Percentiles rank a stretch among this genome's conserved stretches.
phyloP scores from a whole-genome alignment of 2,888 invertebrate species.

The Euproctis similis region DNA sequence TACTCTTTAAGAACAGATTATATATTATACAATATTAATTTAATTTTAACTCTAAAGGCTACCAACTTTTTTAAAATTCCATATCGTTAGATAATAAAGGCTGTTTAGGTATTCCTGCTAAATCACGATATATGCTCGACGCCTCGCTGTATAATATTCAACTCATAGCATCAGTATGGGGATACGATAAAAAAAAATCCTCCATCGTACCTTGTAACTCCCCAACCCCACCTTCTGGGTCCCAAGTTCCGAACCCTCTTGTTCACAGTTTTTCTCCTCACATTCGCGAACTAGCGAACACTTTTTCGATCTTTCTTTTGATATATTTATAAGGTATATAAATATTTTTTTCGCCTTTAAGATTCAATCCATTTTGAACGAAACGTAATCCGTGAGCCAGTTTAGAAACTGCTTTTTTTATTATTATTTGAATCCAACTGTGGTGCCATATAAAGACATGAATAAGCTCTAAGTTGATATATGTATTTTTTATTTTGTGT shows the following conservation, averaged over 20 bases:
- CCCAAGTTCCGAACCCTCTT: no score
- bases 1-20: no score
- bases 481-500: no score
- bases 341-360: constrained; percentile 52
- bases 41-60: no score
- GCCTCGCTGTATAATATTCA: constrained; percentile 41
- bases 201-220: constrained; percentile 33
- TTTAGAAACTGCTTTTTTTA: constrained; percentile 25
- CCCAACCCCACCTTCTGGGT: no score
- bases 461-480: no score
- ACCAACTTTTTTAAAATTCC: no score
- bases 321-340: constrained; percentile 59
- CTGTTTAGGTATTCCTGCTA: no score
- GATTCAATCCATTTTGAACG: constrained; percentile 51
- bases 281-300: constrained; percentile 33
- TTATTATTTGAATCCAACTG: no score
- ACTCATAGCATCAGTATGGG: constrained; percentile 44
- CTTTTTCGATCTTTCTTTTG: constrained; percentile 64
- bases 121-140: constrained; percentile 56
- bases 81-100: no score
- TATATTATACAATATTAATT: no score
- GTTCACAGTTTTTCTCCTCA: constrained; percentile 29
- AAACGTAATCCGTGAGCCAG: constrained; percentile 46
- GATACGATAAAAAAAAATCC: constrained; percentile 52
- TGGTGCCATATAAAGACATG: no score